Conservation (phyloP, 2,797 vertebrate genomes). For the Micropoecilia bifurca region DNA sequence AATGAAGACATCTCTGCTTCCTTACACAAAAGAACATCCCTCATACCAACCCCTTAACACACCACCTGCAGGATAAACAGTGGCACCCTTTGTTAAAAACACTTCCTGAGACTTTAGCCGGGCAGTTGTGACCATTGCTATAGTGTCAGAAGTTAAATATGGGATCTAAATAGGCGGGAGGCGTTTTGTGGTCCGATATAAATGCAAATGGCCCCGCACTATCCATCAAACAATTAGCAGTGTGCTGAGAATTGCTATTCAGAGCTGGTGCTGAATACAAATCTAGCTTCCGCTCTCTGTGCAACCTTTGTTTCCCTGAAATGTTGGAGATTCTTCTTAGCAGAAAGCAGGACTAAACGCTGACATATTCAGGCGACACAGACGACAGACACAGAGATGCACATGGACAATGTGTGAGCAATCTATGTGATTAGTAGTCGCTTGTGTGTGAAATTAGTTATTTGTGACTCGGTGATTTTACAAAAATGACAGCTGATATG, state of each 20-base stretch:
- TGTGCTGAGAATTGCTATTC: slow-evolving; percentile 75
- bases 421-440: slow-evolving; percentile 56
- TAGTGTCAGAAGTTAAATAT: slow-evolving; percentile 72
- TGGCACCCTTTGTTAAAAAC: slow-evolving; percentile 39
- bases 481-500: slow-evolving; percentile 27
- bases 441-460: slow-evolving; percentile 62
- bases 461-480: slow-evolving; percentile 53
- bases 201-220: slow-evolving; percentile 75
- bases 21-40: slow-evolving; percentile 8
- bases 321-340: slow-evolving; percentile 40
- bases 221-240: slow-evolving; percentile 82
- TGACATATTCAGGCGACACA: slow-evolving; percentile 17
- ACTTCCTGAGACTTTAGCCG: slow-evolving; percentile 36
- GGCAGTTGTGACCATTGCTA: slow-evolving; percentile 58
- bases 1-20: neutral
- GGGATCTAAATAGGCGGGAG: slow-evolving; percentile 69
- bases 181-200: slow-evolving; percentile 72
- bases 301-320: slow-evolving; percentile 54
- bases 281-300: slow-evolving; percentile 49
- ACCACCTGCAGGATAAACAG: slow-evolving; percentile 34
- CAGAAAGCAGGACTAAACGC: slow-evolving; percentile 29
- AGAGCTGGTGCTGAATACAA: slow-evolving; percentile 60
- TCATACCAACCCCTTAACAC: slow-evolving; percentile 36
- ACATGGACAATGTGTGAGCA: slow-evolving; percentile 27
- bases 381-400: slow-evolving; percentile 30